Evolutionary conservation across 2,797 vertebrate genomes (phyloP).

Genomic region (Leptatherina wallacei): DNA sequence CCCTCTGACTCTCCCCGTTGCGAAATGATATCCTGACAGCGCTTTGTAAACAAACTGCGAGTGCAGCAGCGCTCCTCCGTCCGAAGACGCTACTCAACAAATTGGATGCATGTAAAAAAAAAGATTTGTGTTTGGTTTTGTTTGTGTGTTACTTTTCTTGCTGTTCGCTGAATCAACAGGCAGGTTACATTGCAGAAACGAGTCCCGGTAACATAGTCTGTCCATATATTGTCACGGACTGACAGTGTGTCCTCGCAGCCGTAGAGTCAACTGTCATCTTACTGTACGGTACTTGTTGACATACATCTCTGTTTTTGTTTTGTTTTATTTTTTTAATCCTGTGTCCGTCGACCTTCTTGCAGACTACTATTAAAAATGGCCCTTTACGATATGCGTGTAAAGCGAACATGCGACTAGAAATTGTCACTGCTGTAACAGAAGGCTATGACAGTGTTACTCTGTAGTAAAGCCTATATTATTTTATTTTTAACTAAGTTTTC

Average conservation of each 20-base stretch:
- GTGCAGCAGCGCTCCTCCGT: slow-evolving; percentile 17
- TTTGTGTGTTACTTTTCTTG: neutral
- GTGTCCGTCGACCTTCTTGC: neutral
- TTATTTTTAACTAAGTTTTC: neutral
- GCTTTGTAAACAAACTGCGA: slow-evolving; percentile 78
- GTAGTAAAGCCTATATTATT: neutral
- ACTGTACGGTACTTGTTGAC: neutral
- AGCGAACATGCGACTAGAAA: neutral
- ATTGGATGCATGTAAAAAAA: neutral
- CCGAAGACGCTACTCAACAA: neutral
- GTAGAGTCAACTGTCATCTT: slow-evolving; percentile 1
- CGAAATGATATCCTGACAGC: slow-evolving; percentile 65
- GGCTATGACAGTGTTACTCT: neutral
- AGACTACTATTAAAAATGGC: neutral
- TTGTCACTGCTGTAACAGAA: neutral
- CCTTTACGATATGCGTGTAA: neutral
- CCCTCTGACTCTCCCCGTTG: slow-evolving; percentile 36
- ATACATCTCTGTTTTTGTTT: neutral
- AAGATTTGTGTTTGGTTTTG: neutral
- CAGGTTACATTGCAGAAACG: slow-evolving; percentile 15
- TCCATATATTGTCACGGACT: neutral
- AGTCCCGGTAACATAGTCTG: neutral
- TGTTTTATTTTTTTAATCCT: rapidly evolving
- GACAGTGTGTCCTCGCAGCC: slow-evolving; percentile 4
- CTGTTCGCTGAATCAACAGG: slow-evolving; percentile 71